Evolutionary conservation across 2,888 invertebrate genomes (phyloP), one percentile per base, ranked within the genome.

Genomic region (Agriotes lineatus): DNA sequence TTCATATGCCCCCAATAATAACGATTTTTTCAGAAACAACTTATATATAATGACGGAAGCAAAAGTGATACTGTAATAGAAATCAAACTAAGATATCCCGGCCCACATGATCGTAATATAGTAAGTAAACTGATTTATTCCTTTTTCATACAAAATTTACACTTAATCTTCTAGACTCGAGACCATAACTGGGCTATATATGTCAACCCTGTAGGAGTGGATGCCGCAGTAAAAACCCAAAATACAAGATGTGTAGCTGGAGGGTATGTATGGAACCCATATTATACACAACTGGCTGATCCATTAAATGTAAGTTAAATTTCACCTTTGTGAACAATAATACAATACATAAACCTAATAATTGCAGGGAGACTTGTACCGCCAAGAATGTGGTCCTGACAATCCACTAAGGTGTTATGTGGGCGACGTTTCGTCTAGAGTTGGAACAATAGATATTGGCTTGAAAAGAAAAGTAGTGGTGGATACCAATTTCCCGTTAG

Each of bases 191-290:
- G 96, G 96, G 93, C 94, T 58, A 92, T 96, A 76, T 96, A 90
- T 82, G 96, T 96, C 35, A 96, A 96, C 85, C 93, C 95, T 0
- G 94, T 96, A 45, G 96, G 95, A 0, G 95, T 96, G 61, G 96
- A 96, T 85, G 96, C 96, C 0, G 89, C 93, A 0, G 96, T 96
- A 4, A 88, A 91, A 82, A 91, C 92, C 35, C 90, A 92, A 68
- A 86, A 86, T 73, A 94, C 95, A 0, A 88, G 96, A 74, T 96
- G 96, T 82, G 94, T 95, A 6, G 96, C 96, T 1, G 95, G 93
- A 19, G 96, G 96, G 5, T 96, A 95, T 80, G 88, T 93, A 9
- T 96, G 96, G 96, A 96, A 96, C 87, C 96, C 96, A 0, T 93
- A 90, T 85, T 96, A 92, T 79, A 95, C 95, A 0, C 96, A 96